phyloP scores from a whole-genome alignment of 35 echinoderm and acorn worm genomes.

The Lytechinus pictus region DNA sequence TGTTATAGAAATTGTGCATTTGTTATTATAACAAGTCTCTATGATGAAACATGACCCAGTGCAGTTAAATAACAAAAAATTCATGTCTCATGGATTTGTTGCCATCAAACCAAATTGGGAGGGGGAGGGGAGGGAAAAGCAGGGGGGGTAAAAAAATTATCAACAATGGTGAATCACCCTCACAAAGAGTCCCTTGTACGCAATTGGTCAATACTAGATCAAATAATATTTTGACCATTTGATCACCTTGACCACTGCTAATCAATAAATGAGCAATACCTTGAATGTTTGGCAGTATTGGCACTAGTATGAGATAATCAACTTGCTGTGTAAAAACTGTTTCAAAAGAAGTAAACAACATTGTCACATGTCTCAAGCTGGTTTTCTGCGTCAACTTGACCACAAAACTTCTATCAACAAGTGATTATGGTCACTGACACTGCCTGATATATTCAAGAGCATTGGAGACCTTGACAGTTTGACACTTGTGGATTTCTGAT shows the following conservation, averaged over 20 bases:
- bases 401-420: neutral
- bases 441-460: neutral
- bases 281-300: neutral
- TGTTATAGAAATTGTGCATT: too few species aligned
- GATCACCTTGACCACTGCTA: neutral
- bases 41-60: too few species aligned
- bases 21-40: too few species aligned
- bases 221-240: neutral
- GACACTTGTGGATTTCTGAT: neutral
- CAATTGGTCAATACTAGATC: neutral
- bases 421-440: neutral
- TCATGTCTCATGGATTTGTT: too few species aligned
- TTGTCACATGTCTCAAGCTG: neutral
- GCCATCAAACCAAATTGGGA: too few species aligned
- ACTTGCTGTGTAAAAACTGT: neutral
- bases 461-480: neutral
- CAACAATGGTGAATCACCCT: neutral
- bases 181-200: neutral
- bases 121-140: too few species aligned
- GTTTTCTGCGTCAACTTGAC: neutral
- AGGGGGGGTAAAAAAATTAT: too few species aligned
- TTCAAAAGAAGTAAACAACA: neutral
- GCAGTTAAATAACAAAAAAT: too few species aligned
- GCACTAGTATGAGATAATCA: neutral
- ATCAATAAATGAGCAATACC: neutral